These are phyloP conservation scores for Todiramphus chloris DNA, from an alignment of 2,113 vertebrate genomes.

Conservation along the genomic window DNA sequence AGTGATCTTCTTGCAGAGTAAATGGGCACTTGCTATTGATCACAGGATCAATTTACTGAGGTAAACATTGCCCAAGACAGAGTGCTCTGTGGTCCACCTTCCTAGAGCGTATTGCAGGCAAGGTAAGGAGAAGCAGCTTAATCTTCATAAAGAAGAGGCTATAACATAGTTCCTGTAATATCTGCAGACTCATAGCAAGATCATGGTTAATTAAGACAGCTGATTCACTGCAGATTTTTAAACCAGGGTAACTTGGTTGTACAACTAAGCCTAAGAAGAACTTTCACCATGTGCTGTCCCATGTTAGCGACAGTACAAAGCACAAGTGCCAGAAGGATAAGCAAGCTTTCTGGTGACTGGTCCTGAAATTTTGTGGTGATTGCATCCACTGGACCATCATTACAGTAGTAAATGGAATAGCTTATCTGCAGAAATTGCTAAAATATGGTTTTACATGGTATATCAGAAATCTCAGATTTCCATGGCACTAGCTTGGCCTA, in stretches of 20 bases:
- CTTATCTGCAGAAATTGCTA: not conserved
- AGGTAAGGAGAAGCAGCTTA: not conserved
- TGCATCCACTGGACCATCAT: not conserved
- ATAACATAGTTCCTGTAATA: not conserved
- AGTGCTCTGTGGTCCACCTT: not conserved
- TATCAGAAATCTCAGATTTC: not conserved
- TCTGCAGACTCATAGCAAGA: not conserved
- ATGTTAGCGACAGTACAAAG: not conserved
- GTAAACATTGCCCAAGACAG: rapidly evolving
- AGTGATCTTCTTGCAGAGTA: not conserved
- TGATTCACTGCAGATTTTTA: not conserved
- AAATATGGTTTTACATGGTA: rapidly evolving
- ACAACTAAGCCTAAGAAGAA: not conserved
- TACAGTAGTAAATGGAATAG: not conserved
- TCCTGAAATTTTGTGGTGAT: not conserved
- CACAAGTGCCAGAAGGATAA: not conserved
- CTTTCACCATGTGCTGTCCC: not conserved
- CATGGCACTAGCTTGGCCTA: not conserved
- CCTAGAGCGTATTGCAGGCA: rapidly evolving
- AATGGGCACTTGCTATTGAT: not conserved
- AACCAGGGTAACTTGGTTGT: not conserved
- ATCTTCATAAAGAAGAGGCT: not conserved
- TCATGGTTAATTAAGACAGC: not conserved
- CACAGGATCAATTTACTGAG: not conserved
- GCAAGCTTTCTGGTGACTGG: not conserved